Percentiles rank a stretch among this genome's conserved stretches.
These are phyloP conservation scores for Rallus limicola DNA, from an alignment of 2,113 vertebrate species.

Conservation along the genomic window DNA sequence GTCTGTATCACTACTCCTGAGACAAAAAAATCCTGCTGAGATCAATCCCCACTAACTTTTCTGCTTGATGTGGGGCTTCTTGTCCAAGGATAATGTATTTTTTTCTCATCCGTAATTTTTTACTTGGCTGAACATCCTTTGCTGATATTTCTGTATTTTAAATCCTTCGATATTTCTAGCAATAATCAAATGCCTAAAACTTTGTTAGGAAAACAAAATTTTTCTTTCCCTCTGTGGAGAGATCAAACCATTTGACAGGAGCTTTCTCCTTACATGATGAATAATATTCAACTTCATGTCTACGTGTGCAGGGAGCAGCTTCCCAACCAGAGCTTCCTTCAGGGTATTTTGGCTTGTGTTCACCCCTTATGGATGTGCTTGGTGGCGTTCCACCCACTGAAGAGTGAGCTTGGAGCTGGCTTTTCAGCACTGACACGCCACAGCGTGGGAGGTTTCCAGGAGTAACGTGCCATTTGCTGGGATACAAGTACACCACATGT, in stretches of 20 bases:
- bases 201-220: not conserved
- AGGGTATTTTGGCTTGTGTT: not conserved
- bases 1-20: too few relatives aligned
- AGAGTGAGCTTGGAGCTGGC: not conserved
- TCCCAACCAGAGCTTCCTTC: not conserved
- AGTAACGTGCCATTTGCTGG: not conserved
- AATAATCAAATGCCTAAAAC: not conserved
- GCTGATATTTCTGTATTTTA: not conserved
- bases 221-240: not conserved
- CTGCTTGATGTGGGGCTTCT: too few relatives aligned
- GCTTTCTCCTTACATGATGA: not conserved
- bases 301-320: not conserved
- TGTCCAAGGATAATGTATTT: not conserved
- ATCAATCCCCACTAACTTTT: too few relatives aligned
- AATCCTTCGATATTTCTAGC: not conserved
- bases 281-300: not conserved
- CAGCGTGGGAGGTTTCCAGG: not conserved
- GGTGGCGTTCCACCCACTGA: not conserved
- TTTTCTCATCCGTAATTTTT: not conserved
- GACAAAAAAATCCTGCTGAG: too few relatives aligned
- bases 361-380: not conserved
- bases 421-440: not conserved
- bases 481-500: not conserved
- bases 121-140: not conserved
- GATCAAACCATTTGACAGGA: not conserved